Evolutionary conservation across 2,888 invertebrate genomes (phyloP).

Genomic region (Melipona bicolor): DNA sequence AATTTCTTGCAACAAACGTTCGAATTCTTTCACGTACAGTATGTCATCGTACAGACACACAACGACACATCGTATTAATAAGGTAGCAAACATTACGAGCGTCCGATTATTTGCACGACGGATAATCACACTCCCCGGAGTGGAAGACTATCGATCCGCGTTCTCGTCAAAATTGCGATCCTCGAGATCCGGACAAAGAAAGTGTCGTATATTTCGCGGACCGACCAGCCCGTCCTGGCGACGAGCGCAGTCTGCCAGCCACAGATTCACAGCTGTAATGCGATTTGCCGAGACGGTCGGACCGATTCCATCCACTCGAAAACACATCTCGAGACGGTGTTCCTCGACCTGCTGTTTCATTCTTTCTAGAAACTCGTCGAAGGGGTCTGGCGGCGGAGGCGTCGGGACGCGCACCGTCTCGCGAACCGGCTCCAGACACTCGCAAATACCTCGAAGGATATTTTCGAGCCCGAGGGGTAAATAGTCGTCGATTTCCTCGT

Average conservation of each 20-base stretch:
- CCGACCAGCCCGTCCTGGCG: constrained; percentile 88
- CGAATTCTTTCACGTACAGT: too few relatives aligned
- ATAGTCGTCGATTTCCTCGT: constrained; percentile 62
- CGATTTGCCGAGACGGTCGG: constrained; percentile 69
- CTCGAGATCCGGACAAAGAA: constrained; percentile 87
- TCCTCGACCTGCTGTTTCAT: constrained; percentile 71
- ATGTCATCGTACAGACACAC: too few relatives aligned
- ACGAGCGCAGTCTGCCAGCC: constrained; percentile 82
- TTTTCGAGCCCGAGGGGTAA: constrained; percentile 63
- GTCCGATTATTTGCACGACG: not conserved
- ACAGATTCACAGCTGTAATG: constrained; percentile 74
- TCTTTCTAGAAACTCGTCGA: constrained; percentile 73
- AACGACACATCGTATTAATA: too few relatives aligned
- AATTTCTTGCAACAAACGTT: too few relatives aligned
- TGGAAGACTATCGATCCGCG: not conserved
- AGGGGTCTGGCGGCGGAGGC: constrained; percentile 58
- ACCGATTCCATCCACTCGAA: constrained; percentile 77
- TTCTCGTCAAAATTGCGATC: constrained; percentile 16
- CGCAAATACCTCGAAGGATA: constrained; percentile 68
- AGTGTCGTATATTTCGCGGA: constrained; percentile 90
- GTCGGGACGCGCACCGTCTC: constrained; percentile 45
- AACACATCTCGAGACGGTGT: constrained; percentile 55
- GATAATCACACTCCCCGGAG: not conserved
- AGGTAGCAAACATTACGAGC: too few relatives aligned
- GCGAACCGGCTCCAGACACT: constrained; percentile 67